A percentile compares a stretch with the other conserved stretches of the same genome.
Evolutionary conservation across 2,113 vertebrate species (phyloP).

Genomic region (Poecile atricapillus): DNA sequence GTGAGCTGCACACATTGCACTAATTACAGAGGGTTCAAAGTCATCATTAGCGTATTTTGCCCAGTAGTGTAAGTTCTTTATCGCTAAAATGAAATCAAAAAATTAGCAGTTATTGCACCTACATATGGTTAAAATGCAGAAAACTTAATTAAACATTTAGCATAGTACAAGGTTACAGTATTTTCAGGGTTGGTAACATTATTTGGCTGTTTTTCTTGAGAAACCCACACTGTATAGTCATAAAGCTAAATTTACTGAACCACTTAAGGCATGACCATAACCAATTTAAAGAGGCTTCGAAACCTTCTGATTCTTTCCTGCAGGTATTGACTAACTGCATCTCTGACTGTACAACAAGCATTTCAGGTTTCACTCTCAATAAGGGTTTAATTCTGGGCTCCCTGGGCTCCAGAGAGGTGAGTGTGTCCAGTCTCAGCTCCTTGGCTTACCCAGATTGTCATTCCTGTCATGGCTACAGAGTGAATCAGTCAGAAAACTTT

Average conservation of each 20-base stretch:
- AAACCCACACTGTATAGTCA: neutral
- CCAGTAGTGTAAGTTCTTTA: neutral
- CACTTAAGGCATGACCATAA: neutral
- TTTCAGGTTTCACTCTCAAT: neutral
- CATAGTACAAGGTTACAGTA: neutral
- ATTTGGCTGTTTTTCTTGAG: neutral
- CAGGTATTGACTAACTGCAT: neutral
- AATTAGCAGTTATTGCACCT: slow-evolving; percentile 5
- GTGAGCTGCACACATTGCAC: neutral
- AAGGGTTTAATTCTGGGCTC: neutral
- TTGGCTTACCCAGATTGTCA: neutral
- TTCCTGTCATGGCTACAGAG: neutral
- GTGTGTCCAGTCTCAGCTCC: neutral
- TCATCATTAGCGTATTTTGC: neutral
- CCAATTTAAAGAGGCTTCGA: neutral
- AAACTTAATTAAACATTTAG: slow-evolving; percentile 32
- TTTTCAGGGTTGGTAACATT: neutral
- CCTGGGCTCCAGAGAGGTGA: neutral
- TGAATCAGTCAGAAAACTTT: neutral
- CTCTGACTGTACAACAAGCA: neutral
- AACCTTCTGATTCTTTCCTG: neutral
- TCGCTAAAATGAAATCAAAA: neutral
- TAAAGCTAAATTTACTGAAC: neutral
- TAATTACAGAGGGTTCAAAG: slow-evolving; percentile 26
- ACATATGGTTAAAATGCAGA: neutral